Base-by-base conservation (phyloP, 2,113 vertebrate genomes). In the Nansenia antarctica region DNA sequence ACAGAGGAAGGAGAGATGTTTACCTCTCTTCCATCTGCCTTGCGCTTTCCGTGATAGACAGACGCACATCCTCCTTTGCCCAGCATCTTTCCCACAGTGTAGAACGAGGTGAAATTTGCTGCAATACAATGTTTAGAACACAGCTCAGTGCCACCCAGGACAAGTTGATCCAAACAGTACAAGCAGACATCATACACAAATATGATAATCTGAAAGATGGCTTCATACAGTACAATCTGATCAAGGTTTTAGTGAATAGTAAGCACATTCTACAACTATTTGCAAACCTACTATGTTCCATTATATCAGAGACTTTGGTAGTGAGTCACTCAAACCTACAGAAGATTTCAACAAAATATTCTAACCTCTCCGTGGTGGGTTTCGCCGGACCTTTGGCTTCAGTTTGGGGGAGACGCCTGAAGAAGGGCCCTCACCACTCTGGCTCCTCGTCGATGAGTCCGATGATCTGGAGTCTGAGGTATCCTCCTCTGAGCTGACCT, bases 21-120 rank as follows among this genome's bases (percentile, higher is more conserved):
- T 20, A 86, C 86, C 47, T 74, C 70, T 20, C 65, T 60, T 14
- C 70, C 72, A 53, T 86, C 86, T 15, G 47, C 60, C 29, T 73
- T 63, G 9, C 86, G 60, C 5, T 69, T 75, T 29, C 86, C 84
- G 0, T 76, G 72, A 15, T 85, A 87, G 18, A 87, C 86, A 0
- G 76, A 75, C 9, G 84, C 86, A 26, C 80, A 86, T 0, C 86
- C 84, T 1, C 86, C 86, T 14, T 80, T 74, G 3, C 86, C 86
- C 9, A 87, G 79, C 9, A 86, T 42, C 0, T 69, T 35, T 7
- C 84, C 84, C 66, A 86, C 52, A 2, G 62, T 69, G 65, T 87
- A 87, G 27, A 74, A 65, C 7, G 71, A 73, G 45, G 77, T 72
- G 26, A 69, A 60, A 42, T 55, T 47, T 18, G 35, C 66, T 69